Evolutionary conservation across 2,113 vertebrate species (phyloP).

Genomic region (Ceyx margarethae): DNA sequence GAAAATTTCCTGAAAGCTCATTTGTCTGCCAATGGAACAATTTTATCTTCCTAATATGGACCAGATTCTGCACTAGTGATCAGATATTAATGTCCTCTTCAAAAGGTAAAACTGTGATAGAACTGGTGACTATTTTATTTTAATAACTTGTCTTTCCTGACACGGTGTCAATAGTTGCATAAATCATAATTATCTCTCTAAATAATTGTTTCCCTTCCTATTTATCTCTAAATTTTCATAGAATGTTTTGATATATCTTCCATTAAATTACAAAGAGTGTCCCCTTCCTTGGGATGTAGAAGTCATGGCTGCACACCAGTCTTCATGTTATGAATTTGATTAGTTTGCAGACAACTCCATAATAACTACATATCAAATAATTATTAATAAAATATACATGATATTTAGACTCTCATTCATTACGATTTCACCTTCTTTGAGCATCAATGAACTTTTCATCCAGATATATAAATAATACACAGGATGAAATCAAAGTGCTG

Average conservation of each 20-base stretch:
- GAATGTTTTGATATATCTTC: background rate
- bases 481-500: background rate
- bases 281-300: background rate
- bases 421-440: background rate
- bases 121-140: background rate
- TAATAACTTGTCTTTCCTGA: background rate
- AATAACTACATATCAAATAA: background rate
- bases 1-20: background rate
- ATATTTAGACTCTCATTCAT: background rate
- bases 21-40: background rate
- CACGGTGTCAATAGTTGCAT: background rate
- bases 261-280: background rate
- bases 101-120: background rate
- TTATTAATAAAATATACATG: background rate
- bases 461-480: background rate
- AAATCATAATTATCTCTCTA: background rate
- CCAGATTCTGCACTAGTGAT: background rate
- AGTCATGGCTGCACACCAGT: background rate
- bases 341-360: background rate
- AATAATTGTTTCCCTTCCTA: background rate
- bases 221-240: background rate
- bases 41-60: background rate
- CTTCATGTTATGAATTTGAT: background rate
- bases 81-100: background rate
- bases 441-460: background rate